A percentile compares a stretch with the other conserved stretches of the same genome.
These are phyloP conservation scores for Eugnorisma glareosa DNA, from an alignment of 2,888 invertebrate genomes.

Conservation along the genomic window DNA sequence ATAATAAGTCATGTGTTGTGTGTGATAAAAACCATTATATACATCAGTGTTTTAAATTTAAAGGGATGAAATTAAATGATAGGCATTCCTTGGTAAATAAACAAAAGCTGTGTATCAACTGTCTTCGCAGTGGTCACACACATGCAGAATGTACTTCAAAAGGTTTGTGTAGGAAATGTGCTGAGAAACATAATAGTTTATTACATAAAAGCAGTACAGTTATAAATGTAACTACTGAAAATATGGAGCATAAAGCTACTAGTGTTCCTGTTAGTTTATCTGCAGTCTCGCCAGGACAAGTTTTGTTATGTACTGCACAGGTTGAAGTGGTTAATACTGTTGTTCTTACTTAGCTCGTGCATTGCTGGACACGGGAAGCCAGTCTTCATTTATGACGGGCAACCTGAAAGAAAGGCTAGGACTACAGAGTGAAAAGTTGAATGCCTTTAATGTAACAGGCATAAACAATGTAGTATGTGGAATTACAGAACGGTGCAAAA, in stretches of 20 bases:
- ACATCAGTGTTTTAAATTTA: too few relatives aligned
- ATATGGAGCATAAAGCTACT: not conserved
- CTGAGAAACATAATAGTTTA: not conserved
- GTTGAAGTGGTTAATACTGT: not conserved
- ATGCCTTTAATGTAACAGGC: not conserved
- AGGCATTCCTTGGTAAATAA: too few relatives aligned
- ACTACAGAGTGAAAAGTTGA: not conserved
- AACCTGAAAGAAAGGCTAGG: not conserved
- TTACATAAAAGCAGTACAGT: not conserved
- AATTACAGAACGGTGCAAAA: too few relatives aligned
- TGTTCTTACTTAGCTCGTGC: not conserved
- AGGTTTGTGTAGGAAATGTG: not conserved
- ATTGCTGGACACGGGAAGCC: not conserved
- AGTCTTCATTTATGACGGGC: not conserved
- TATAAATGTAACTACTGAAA: not conserved
- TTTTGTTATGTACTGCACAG: not conserved
- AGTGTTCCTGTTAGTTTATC: not conserved
- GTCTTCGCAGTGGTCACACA: not conserved
- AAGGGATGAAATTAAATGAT: too few relatives aligned
- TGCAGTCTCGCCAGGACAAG: not conserved
- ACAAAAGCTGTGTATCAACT: too few relatives aligned
- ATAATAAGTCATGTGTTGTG: too few relatives aligned
- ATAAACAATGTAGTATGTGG: too few relatives aligned
- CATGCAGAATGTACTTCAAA: not conserved
- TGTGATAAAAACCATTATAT: too few relatives aligned